These are phyloP conservation scores for Gastrophryne carolinensis DNA, from an alignment of 2,797 vertebrate genomes.

Conservation along the genomic window DNA sequence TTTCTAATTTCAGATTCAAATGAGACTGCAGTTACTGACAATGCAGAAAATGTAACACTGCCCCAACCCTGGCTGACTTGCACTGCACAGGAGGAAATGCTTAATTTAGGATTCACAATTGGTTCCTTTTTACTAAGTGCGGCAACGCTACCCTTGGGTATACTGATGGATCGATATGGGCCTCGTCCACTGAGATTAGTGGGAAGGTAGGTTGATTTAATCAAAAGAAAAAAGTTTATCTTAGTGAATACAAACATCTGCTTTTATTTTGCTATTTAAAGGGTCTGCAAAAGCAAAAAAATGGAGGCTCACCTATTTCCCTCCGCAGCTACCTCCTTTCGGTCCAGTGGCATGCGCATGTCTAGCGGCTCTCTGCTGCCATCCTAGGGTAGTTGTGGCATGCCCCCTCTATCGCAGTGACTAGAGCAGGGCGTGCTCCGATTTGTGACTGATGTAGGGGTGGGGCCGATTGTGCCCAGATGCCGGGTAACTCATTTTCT, in stretches of 20 bases:
- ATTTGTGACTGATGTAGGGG: too few species aligned
- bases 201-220: slow-evolving; percentile 76
- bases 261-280: neutral
- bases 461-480: too few species aligned
- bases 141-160: slow-evolving; percentile 79
- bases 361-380: too few species aligned
- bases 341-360: too few species aligned
- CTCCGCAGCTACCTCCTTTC: too few species aligned
- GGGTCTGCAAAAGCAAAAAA: too few species aligned
- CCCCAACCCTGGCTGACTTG: slow-evolving; percentile 68
- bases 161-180: slow-evolving; percentile 72
- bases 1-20: slow-evolving; percentile 2
- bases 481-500: too few species aligned
- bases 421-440: too few species aligned
- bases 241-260: neutral
- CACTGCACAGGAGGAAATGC: slow-evolving; percentile 83
- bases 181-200: slow-evolving; percentile 82
- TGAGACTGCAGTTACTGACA: too few species aligned
- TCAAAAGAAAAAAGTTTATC: neutral
- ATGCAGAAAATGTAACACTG: slow-evolving; percentile 27
- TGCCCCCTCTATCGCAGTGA: too few species aligned
- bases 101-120: slow-evolving; percentile 88
- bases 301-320: too few species aligned
- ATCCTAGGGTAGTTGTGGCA: too few species aligned
- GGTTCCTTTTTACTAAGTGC: slow-evolving; percentile 88